Conservation (phyloP, 2,888 invertebrate genomes). For the Bursaphelenchus okinawaensis region DNA sequence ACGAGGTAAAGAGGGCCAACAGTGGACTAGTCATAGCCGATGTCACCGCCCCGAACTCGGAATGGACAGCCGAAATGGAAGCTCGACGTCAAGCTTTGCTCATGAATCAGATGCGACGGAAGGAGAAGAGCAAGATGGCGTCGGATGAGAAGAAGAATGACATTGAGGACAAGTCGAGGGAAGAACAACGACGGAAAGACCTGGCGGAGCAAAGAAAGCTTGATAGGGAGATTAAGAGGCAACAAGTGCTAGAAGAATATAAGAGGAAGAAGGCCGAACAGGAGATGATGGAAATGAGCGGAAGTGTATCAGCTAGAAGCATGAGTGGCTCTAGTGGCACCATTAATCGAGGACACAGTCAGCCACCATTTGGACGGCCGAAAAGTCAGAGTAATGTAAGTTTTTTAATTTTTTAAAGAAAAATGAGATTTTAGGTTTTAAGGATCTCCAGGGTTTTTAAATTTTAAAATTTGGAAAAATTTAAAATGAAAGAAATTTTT, state of each 20-base stretch:
- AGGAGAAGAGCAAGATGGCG: constrained; percentile 43
- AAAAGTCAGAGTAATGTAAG: constrained; percentile 47
- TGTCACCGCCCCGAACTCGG: neutral
- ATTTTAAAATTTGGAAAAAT: no score
- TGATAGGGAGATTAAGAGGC: constrained; percentile 52
- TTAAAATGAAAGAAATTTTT: no score
- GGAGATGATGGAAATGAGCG: constrained; percentile 37
- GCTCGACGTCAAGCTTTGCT: constrained; percentile 51
- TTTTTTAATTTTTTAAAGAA: no score
- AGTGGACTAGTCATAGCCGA: constrained; percentile 6
- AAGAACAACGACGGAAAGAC: constrained; percentile 46
- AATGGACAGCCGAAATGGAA: constrained; percentile 36
- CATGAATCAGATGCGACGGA: constrained; percentile 50
- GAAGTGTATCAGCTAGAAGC: constrained; percentile 36
- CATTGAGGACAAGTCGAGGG: constrained; percentile 36
- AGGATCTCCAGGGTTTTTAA: no score
- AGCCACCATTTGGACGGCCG: constrained; percentile 52
- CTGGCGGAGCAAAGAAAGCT: constrained; percentile 49
- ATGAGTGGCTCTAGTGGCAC: constrained; percentile 29
- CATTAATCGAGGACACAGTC: constrained; percentile 35
- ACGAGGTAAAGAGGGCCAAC: neutral
- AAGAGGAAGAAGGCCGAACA: constrained; percentile 53
- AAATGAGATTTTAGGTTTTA: no score
- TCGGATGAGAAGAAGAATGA: constrained; percentile 37
- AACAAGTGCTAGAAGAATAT: constrained; percentile 54